phyloP scores from a whole-genome alignment of 2,888 invertebrate species.

The Xestia rhomboidea region DNA sequence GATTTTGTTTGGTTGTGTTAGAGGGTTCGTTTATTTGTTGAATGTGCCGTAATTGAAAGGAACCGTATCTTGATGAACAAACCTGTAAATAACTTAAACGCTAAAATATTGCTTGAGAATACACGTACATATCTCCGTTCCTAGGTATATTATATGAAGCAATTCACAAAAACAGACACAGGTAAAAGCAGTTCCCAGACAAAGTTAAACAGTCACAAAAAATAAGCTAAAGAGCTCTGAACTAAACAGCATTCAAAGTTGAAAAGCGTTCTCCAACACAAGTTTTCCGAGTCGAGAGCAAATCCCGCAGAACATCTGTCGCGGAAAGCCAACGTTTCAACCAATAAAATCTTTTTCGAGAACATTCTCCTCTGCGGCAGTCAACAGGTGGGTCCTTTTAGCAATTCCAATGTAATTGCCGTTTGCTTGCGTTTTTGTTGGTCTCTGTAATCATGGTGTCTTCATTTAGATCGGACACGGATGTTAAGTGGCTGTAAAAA shows the following conservation, averaged over 20 bases:
- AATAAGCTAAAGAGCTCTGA: slow-evolving; percentile 70
- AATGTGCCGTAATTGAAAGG: slow-evolving; percentile 6
- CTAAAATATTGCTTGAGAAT: slow-evolving; percentile 82
- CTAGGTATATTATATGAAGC: slow-evolving; percentile 26
- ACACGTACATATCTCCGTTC: slow-evolving; percentile 70
- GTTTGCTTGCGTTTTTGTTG: slow-evolving; percentile 73
- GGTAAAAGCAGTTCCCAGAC: slow-evolving; percentile 54
- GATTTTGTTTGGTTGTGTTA: slow-evolving; percentile 48
- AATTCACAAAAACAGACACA: slow-evolving; percentile 41
- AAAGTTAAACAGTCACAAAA: slow-evolving; percentile 74
- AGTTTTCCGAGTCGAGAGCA: slow-evolving; percentile 78
- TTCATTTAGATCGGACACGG: slow-evolving; percentile 57
- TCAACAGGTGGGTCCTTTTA: slow-evolving; percentile 88
- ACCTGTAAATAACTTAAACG: slow-evolving; percentile 13
- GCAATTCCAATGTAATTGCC: slow-evolving; percentile 87
- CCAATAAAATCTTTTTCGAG: slow-evolving; percentile 87
- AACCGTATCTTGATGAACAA: slow-evolving; percentile 3
- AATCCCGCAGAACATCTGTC: slow-evolving; percentile 85
- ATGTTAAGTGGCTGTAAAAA: slow-evolving; percentile 64
- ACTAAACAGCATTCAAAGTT: slow-evolving; percentile 77
- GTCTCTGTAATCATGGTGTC: slow-evolving; percentile 55
- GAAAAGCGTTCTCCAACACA: slow-evolving; percentile 79
- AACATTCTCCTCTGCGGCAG: slow-evolving; percentile 75
- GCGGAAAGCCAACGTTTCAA: slow-evolving; percentile 78
- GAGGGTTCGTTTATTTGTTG: slow-evolving; percentile 23